Evolutionary conservation across 2,888 invertebrate genomes (phyloP).

Genomic region (Torymus texanus): DNA sequence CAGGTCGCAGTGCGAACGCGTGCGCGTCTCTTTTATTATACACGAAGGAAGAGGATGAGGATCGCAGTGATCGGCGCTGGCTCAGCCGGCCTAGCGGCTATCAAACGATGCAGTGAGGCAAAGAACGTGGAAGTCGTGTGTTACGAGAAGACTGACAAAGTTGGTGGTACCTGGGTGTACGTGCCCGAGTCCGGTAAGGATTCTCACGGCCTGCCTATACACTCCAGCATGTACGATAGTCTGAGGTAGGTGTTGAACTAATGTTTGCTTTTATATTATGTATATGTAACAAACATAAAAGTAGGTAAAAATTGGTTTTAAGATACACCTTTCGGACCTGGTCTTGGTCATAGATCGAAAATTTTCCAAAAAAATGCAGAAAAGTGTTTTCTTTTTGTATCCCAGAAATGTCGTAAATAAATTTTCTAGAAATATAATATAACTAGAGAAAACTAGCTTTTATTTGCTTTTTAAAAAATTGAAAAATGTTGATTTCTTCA

Average conservation of each 20-base stretch:
- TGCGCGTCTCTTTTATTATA: too few relatives aligned
- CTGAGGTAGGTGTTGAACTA: slow-evolving; percentile 84
- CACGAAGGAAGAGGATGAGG: slow-evolving; percentile 68
- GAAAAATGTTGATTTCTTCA: too few relatives aligned
- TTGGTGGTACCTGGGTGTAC: slow-evolving; percentile 96
- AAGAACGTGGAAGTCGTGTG: slow-evolving; percentile 78
- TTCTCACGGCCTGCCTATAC: slow-evolving; percentile 86
- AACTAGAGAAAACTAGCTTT: too few relatives aligned
- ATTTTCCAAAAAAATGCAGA: too few relatives aligned
- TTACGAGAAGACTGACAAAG: slow-evolving; percentile 84
- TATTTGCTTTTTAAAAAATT: too few relatives aligned
- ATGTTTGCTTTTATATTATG: too few relatives aligned
- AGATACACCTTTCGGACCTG: too few relatives aligned
- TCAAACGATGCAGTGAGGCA: slow-evolving; percentile 79
- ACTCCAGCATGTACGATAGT: slow-evolving; percentile 94
- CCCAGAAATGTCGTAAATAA: too few relatives aligned
- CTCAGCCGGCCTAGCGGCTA: slow-evolving; percentile 89
- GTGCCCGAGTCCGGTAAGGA: slow-evolving; percentile 86
- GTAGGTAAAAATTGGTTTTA: neutral
- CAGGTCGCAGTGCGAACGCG: too few relatives aligned
- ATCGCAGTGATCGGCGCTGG: slow-evolving; percentile 92
- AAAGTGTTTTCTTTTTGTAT: too few relatives aligned
- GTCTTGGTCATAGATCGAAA: too few relatives aligned
- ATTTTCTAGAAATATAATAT: too few relatives aligned
- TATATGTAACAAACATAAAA: neutral